Base-by-base conservation (phyloP, 2,888 invertebrate genomes). In the Amblyteles armatorius region DNA sequence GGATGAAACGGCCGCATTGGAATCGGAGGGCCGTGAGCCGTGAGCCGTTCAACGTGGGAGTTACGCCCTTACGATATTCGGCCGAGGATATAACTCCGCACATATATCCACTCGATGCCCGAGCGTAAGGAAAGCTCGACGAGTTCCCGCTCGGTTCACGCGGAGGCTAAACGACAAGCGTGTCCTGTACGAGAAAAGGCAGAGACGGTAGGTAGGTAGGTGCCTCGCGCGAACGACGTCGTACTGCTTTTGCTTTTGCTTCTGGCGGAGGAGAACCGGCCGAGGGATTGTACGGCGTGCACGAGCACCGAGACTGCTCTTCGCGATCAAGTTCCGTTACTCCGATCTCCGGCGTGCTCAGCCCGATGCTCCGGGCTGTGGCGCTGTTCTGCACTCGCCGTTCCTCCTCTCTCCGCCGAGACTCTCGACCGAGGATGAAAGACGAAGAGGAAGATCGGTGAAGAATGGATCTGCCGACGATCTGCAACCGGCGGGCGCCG, bases 371-470 rank as follows among this genome's bases (percentile, higher is more conserved):
- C 52, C 40, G 57, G 22, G 26, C 72, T 57, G 16, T 29, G 48
- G 22, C 57, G 36, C 9, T 44, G 55, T 82, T 7, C 44, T 40
- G 13, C 82, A 84, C 87, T 87, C 88, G 83, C 84, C 81, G 81
- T 16, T 22, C 88, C 84, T 87, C 88, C 90, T 89, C 88, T 90
- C 91, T 86, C 86, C 88, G 90, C 86, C 60, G 36, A 69, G 68
- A 71, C 44, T 40, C 40, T 11, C 40, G 11, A 40, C 11, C 57
- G 69, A 69, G 60, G 48, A 50, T 57, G 81, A 76, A 48, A 72
- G 78, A 71, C 40, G 55, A 74, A 69, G 82, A 65, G 74, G 50
- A 79, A 67, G 50, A 67, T 77, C 72, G 65, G 22, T 11, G 29
- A 60, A 82, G 72, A 65, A 78, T 67, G 72, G n/a, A 72, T 57